Conservation (phyloP, 1,140 invertebrate species). For the Drosophila aff. region DNA sequence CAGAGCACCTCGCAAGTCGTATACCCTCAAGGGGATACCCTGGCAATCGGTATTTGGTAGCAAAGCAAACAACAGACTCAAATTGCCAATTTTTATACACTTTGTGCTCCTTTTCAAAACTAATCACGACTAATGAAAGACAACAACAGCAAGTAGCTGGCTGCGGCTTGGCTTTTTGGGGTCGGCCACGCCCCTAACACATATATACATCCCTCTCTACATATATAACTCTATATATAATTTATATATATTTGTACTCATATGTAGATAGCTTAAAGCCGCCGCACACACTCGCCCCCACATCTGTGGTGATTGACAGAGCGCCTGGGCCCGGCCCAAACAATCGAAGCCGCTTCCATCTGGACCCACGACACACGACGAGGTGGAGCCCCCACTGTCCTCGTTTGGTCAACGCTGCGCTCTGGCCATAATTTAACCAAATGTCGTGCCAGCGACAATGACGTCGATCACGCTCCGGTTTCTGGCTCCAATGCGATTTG, state of each 20-base stretch:
- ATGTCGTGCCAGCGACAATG: constrained; percentile 67
- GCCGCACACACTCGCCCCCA: constrained; percentile 27
- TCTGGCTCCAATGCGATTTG: constrained; percentile 9
- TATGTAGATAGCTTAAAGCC: constrained; percentile 5
- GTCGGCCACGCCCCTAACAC: constrained; percentile 54
- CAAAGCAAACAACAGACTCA: constrained; percentile 48
- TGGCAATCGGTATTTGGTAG: background rate
- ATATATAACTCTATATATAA: background rate
- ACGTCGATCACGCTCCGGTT: constrained; percentile 48
- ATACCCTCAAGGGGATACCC: background rate
- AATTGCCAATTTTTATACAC: constrained; percentile 61
- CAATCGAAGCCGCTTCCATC: constrained; percentile 62
- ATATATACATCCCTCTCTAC: background rate
- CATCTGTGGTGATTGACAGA: constrained; percentile 62
- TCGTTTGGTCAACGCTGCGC: constrained; percentile 58
- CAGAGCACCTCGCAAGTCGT: background rate
- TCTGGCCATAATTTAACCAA: constrained; percentile 72
- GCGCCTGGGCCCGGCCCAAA: constrained; percentile 67
- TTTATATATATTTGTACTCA: background rate
- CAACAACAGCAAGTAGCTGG: constrained; percentile 46
- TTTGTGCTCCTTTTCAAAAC: constrained; percentile 65
- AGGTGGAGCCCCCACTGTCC: constrained; percentile 43
- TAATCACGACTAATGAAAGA: constrained; percentile 80
- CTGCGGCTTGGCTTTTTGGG: constrained; percentile 54
- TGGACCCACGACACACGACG: constrained; percentile 15